These are phyloP conservation scores for Thomomys bottae DNA, from an alignment of 2,113 vertebrate genomes.

Conservation along the genomic window DNA sequence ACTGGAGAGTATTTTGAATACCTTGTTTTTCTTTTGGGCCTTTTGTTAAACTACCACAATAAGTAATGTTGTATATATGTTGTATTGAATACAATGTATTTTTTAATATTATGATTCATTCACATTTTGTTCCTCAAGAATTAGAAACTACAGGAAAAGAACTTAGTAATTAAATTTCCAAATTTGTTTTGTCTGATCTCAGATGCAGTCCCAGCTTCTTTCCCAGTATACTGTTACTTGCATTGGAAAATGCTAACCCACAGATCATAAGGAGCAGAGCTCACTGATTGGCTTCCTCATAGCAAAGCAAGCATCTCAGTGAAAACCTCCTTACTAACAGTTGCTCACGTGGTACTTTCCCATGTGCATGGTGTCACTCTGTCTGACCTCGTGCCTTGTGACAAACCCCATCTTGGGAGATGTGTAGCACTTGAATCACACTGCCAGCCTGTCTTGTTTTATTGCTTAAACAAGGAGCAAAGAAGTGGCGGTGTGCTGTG, in stretches of 20 bases:
- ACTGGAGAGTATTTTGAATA: constrained; percentile 13
- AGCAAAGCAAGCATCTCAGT: not conserved
- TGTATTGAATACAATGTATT: not conserved
- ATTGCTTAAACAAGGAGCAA: constrained; percentile 39
- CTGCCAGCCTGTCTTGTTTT: constrained; percentile 44
- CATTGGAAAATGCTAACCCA: not conserved
- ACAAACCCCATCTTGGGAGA: constrained; percentile 38
- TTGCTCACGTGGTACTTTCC: not conserved
- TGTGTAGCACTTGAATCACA: not conserved
- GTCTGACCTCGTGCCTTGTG: constrained; percentile 42
- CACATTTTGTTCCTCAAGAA: not conserved
- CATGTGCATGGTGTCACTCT: not conserved
- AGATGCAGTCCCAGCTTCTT: not conserved
- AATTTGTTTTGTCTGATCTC: constrained; percentile 27
- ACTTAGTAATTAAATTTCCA: constrained; percentile 27
- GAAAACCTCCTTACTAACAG: constrained; percentile 24
- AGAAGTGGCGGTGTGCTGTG: constrained; percentile 48
- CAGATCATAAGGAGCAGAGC: constrained; percentile 22
- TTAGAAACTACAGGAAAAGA: not conserved
- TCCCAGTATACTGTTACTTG: not conserved
- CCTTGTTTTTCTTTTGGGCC: not conserved
- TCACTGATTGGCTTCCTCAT: constrained; percentile 8
- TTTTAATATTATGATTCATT: constrained; percentile 3
- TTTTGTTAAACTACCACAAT: constrained; percentile 18
- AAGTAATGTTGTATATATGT: no score